Percentiles rank a stretch among this genome's conserved stretches.
These are phyloP conservation scores for Drosophila busckii DNA, from an alignment of 1,140 invertebrate genomes.

Conservation along the genomic window DNA sequence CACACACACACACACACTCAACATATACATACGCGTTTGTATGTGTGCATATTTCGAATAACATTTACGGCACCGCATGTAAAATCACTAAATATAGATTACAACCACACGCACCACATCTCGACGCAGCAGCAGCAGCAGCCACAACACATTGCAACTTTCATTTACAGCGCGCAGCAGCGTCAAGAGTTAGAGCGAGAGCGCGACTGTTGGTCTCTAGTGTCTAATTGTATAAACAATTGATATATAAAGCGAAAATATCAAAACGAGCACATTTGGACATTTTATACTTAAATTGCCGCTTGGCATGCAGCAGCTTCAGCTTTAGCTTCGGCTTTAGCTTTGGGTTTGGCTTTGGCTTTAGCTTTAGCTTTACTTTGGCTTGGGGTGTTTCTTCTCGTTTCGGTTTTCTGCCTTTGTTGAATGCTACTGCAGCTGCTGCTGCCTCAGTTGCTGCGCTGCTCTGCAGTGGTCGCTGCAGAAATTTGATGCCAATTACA, in stretches of 20 bases:
- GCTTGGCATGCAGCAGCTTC: conserved; percentile 61
- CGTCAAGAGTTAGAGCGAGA: background rate
- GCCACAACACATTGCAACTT: conserved; percentile 63
- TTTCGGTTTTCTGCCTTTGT: conserved; percentile 74
- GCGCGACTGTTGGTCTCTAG: conserved; percentile 26
- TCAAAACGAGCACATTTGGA: conserved; percentile 61
- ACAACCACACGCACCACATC: conserved; percentile 61
- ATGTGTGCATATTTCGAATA: conserved; percentile 59
- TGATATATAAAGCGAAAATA: conserved; percentile 48
- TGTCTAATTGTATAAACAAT: conserved; percentile 67
- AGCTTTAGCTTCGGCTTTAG: too few species aligned
- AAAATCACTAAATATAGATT: conserved; percentile 78
- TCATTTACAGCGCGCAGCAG: conserved; percentile 46
- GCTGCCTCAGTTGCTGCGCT: background rate
- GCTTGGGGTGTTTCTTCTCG: conserved; percentile 41
- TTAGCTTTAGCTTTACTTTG: conserved; percentile 58
- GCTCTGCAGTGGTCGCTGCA: conserved; percentile 44
- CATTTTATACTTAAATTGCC: conserved; percentile 72
- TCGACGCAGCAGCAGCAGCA: too few species aligned
- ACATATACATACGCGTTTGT: background rate
- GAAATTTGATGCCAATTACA: conserved; percentile 64
- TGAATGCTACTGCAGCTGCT: conserved; percentile 45
- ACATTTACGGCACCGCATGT: conserved; percentile 70
- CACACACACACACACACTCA: background rate
- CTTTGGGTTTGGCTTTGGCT: conserved; percentile 47